A percentile compares a stretch with the other conserved stretches of the same genome.
These are phyloP conservation scores for Malacoraja senta DNA, from an alignment of 2,797 vertebrate genomes.

Conservation along the genomic window DNA sequence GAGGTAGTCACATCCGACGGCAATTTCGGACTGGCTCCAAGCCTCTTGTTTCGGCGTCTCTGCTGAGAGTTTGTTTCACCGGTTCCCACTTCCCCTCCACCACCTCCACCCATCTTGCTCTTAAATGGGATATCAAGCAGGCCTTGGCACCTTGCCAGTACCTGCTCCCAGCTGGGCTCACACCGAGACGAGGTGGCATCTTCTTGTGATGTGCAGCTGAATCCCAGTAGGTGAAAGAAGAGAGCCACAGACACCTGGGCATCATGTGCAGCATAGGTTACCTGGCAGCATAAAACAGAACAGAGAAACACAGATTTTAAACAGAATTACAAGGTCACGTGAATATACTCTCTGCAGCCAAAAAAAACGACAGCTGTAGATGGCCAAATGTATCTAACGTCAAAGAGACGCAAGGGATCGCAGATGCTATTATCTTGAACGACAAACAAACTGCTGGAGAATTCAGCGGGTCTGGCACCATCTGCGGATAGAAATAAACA, in stretches of 20 bases:
- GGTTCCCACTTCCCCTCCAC: slow-evolving; percentile 55
- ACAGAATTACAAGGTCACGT: neutral
- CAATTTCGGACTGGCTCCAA: slow-evolving; percentile 53
- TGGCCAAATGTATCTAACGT: neutral
- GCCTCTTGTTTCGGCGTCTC: slow-evolving; percentile 55
- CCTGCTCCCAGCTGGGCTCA: slow-evolving; percentile 54
- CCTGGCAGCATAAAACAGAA: slow-evolving; percentile 55
- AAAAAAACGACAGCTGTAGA: neutral
- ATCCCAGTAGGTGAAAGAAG: slow-evolving; percentile 76
- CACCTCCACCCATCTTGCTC: slow-evolving; percentile 52
- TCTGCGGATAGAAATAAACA: no score
- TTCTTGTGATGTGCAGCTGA: slow-evolving; percentile 49
- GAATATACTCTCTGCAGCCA: neutral
- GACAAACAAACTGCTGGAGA: no score
- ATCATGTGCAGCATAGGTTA: slow-evolving; percentile 82
- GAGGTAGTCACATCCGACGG: slow-evolving; percentile 70
- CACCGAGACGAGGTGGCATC: slow-evolving; percentile 42
- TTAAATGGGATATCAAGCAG: slow-evolving; percentile 83
- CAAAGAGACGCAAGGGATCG: no score
- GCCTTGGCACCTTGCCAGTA: slow-evolving; percentile 69
- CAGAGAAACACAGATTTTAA: neutral
- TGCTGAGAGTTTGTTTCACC: slow-evolving; percentile 49
- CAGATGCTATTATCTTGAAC: no score
- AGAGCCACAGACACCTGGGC: slow-evolving; percentile 86
- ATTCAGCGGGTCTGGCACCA: no score